These are phyloP conservation scores for Spongilla lacustris DNA, from an alignment of 37 sponge, comb jelly and placozoan genomes.

Conservation along the genomic window DNA sequence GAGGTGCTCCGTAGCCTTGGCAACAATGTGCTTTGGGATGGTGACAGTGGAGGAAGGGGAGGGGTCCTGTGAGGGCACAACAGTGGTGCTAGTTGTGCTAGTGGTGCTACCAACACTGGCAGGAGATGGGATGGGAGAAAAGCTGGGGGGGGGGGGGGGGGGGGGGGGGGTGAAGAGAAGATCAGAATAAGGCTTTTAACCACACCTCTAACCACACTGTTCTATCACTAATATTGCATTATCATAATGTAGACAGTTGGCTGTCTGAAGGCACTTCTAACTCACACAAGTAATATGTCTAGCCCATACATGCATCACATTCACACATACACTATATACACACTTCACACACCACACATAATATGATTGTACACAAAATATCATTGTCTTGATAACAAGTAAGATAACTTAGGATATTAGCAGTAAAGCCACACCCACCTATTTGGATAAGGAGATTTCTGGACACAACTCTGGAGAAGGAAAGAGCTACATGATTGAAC, in stretches of 20 bases:
- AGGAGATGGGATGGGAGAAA: constrained; percentile 67
- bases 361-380: too few species aligned
- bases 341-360: too few species aligned
- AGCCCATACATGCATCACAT: background rate
- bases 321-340: background rate
- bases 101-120: constrained; percentile 72
- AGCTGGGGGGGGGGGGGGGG: constrained; percentile 18
- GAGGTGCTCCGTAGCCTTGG: constrained; percentile 56
- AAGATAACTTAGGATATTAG: too few species aligned
- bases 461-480: background rate
- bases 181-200: background rate
- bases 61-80: constrained; percentile 8
- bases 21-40: constrained; percentile 40
- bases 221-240: background rate
- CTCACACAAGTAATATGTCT: background rate
- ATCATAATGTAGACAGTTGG: background rate
- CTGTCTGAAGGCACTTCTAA: background rate
- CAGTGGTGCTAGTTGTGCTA: constrained; percentile 41
- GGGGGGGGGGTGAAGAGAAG: background rate
- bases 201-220: background rate
- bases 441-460: constrained; percentile 19
- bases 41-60: constrained; percentile 34
- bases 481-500: background rate
- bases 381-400: too few species aligned
- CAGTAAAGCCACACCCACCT: background rate